Evolutionary conservation across 2,797 vertebrate genomes (phyloP), one percentile per base, ranked within the genome.

Genomic region (Onychomys arenicola): DNA sequence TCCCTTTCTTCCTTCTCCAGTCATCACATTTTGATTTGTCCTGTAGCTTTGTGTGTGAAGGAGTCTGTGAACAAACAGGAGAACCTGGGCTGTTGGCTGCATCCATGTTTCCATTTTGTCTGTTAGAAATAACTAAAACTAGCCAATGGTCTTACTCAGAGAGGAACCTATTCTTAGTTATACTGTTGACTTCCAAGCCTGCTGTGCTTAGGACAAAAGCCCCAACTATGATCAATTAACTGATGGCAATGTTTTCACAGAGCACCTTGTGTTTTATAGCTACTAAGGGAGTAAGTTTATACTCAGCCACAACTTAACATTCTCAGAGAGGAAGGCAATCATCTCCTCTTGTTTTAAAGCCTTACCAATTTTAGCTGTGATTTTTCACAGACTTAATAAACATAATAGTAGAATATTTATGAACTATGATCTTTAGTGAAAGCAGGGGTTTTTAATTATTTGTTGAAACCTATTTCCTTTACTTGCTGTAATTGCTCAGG

Each of bases 211-310:
- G 2, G 5, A 43, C 14, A 83, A 61, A 83, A 55, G 16, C 14
- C 57, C 37, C 57, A 63, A 8, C 17, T 43, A 29, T 0, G 16
- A 63, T 6, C 27, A 34, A 40, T 34, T 43, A 88, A 81, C 34
- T 27, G 10, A 94, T 32, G 21, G 2, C n/a, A 94, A 61, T 96
- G 71, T 96, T 91, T 93, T 82, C 76, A 80, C 78, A 37, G 46
- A 96, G n/a, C 14, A 69, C 40, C 91, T 97, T 90, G 46, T 80
- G 29, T 89, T 96, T 96, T 87, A 89, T 27, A 90, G 86, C 73
- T 95, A 88, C 29, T 91, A 91, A 91, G 43, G 12, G 69, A 88
- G 55, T 61, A 91, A 93, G 86, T 88, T 69, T 81, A 85, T 85
- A 57, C 8, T 96, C 46, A 92, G 55, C 14, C n/a, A 90, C 80